A percentile compares a stretch with the other conserved stretches of the same genome.
phyloP scores from a whole-genome alignment of 2,888 invertebrate species.

The Cremastinae sp. region DNA sequence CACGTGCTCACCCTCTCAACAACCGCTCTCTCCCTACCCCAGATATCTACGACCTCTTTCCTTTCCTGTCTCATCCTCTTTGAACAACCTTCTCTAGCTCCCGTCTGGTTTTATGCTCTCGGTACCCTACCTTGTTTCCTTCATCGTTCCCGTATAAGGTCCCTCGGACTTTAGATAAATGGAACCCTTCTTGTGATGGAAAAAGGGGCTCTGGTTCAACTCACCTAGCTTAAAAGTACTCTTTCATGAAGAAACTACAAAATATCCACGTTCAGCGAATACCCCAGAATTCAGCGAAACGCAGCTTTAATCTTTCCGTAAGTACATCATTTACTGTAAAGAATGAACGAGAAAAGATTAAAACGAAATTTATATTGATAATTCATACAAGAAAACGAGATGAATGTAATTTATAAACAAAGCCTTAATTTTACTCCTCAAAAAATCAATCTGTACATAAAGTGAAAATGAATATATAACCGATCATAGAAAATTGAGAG shows the following conservation, averaged over 20 bases:
- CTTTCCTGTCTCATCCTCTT: constrained; percentile 60
- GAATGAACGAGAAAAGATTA: too few relatives aligned
- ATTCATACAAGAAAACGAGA: too few relatives aligned
- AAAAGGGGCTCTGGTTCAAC: constrained; percentile 73
- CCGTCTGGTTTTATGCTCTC: constrained; percentile 48
- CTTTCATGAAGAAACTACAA: constrained; percentile 29
- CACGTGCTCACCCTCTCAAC: constrained; percentile 66
- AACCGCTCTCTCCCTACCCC: constrained; percentile 64
- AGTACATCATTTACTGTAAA: too few relatives aligned
- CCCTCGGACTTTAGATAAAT: constrained; percentile 77
- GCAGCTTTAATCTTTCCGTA: too few relatives aligned
- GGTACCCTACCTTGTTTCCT: constrained; percentile 36
- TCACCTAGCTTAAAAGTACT: constrained; percentile 76
- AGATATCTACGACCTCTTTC: constrained; percentile 63
- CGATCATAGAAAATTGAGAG: background rate
- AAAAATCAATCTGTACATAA: background rate
- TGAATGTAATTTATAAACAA: too few relatives aligned
- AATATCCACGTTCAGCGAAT: too few relatives aligned
- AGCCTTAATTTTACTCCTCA: background rate
- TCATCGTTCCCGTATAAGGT: constrained; percentile 64
- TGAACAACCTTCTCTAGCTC: constrained; percentile 50
- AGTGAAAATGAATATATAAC: background rate
- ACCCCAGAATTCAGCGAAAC: too few relatives aligned
- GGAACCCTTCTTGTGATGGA: constrained; percentile 73
- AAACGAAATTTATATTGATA: too few relatives aligned